Evolutionary conservation across 64 coral and sea anemone genomes (phyloP).

Genomic region (Anthopleura sola): DNA sequence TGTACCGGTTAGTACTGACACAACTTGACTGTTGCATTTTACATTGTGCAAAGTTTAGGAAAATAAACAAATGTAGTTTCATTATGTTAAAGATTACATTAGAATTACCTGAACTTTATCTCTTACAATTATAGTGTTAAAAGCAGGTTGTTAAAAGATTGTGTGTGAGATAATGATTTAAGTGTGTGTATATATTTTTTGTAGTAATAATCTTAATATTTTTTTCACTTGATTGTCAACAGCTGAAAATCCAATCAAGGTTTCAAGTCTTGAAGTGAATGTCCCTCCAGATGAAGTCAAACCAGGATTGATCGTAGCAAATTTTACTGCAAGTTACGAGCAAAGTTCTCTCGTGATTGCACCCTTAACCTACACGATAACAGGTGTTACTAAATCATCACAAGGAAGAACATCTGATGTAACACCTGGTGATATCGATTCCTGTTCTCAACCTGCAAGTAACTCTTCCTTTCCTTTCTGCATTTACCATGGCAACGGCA

Average conservation of each 20-base stretch:
- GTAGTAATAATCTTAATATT: not conserved
- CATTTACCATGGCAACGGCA: not conserved
- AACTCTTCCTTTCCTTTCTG: not conserved
- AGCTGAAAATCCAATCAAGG: not conserved
- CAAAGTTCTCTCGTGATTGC: constrained; percentile 3
- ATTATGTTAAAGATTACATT: too few species aligned
- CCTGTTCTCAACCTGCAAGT: constrained; percentile 15
- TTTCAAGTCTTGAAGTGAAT: not conserved
- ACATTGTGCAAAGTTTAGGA: too few species aligned
- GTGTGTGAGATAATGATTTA: not conserved
- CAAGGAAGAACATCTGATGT: not conserved
- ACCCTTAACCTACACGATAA: constrained; percentile 33
- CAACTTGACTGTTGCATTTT: too few species aligned
- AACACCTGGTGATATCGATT: not conserved
- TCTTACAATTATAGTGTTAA: not conserved
- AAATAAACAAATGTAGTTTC: too few species aligned
- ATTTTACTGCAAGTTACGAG: constrained; percentile 26
- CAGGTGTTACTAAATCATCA: constrained; percentile 11
- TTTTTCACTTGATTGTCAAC: not conserved
- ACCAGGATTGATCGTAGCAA: constrained; percentile 1
- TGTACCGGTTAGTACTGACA: not conserved
- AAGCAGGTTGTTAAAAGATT: not conserved
- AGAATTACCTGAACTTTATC: too few species aligned
- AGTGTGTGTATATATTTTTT: not conserved
- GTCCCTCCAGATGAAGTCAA: constrained; percentile 2